Conservation (phyloP, 2,113 vertebrate genomes). For the Calyptommatus sinebrachiatus region DNA sequence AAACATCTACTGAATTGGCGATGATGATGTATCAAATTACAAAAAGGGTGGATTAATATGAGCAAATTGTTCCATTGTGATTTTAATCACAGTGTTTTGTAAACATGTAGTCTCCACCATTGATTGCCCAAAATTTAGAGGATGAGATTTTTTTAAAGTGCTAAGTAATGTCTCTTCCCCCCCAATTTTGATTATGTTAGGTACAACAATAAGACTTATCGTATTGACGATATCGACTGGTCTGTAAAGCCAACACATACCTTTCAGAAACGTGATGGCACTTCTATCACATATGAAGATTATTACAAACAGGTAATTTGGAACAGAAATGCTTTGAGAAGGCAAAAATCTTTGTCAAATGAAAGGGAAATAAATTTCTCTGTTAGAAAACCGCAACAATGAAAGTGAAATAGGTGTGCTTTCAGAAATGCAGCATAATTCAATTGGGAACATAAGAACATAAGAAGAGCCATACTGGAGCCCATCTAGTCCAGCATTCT, state of each 20-base stretch:
- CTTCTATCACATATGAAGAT: slow-evolving; percentile 62
- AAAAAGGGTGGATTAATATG: too few relatives aligned
- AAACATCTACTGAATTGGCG: too few relatives aligned
- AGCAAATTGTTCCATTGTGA: too few relatives aligned
- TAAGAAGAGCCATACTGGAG: too few relatives aligned
- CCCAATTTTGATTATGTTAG: slow-evolving; percentile 36
- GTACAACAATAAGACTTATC: slow-evolving; percentile 73
- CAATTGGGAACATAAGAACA: background rate
- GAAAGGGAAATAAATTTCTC: background rate
- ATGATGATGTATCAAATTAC: too few relatives aligned
- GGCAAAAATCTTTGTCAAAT: background rate
- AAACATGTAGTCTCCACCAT: background rate
- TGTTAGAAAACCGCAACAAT: background rate
- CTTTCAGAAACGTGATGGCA: slow-evolving; percentile 63
- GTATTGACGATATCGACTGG: slow-evolving; percentile 69
- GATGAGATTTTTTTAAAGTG: background rate
- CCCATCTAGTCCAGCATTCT: too few relatives aligned
- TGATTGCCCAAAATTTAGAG: background rate
- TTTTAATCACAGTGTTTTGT: too few relatives aligned
- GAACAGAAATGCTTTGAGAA: background rate
- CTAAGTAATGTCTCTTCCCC: background rate
- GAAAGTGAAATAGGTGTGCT: background rate
- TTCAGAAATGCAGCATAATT: background rate
- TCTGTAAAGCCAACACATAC: slow-evolving; percentile 55
- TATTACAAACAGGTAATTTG: slow-evolving; percentile 67